Percentiles rank a stretch among this genome's conserved stretches.
Conservation (phyloP, 2,797 vertebrate species). For the Eulemur coronatus region DNA sequence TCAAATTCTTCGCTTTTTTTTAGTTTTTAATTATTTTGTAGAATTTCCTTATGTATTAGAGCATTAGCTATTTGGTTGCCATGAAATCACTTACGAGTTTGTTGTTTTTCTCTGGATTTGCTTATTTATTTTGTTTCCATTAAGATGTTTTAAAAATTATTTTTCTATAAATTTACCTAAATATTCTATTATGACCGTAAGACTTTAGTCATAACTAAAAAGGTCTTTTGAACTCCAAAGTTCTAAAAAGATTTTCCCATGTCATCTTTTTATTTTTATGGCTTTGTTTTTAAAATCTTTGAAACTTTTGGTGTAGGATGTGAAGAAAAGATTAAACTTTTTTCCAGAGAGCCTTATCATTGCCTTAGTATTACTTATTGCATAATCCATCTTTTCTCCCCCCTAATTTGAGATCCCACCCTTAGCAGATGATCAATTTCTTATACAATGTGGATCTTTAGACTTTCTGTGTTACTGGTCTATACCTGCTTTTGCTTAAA, state of each 20-base stretch:
- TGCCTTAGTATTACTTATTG: background rate
- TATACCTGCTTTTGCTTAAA: background rate
- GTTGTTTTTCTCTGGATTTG: background rate
- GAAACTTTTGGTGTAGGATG: background rate
- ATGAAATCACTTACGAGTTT: background rate
- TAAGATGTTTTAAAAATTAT: background rate
- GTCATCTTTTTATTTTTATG: background rate
- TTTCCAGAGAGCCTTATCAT: background rate
- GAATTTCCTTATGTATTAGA: background rate
- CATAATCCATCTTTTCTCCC: background rate
- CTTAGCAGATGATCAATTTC: background rate
- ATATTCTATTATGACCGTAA: background rate
- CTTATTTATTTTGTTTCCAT: constrained; percentile 5
- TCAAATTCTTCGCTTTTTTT: background rate
- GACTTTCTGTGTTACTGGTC: background rate
- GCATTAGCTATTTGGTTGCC: background rate
- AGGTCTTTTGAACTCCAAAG: background rate
- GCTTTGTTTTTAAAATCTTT: background rate
- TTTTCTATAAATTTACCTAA: background rate
- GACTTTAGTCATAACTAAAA: background rate
- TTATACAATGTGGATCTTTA: background rate
- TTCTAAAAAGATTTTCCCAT: background rate
- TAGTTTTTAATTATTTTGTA: background rate
- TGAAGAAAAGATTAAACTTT: background rate
- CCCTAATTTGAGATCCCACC: background rate